phyloP scores from a whole-genome alignment of 1,140 invertebrate species.

The Drosophila saltans region DNA sequence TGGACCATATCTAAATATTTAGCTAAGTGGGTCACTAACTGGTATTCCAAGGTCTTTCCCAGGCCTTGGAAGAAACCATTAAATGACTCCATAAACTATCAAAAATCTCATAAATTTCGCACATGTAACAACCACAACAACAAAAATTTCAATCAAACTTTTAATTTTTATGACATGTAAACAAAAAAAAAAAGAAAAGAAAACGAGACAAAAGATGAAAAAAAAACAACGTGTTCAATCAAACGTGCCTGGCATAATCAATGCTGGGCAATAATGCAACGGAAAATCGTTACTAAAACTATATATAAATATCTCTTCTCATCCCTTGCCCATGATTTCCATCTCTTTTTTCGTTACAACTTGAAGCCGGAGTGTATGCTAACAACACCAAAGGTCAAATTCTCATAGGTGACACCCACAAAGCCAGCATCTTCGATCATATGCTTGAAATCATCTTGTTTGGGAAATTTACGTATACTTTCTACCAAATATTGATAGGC shows the following conservation, averaged over 20 bases:
- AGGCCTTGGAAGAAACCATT: slow-evolving; percentile 36
- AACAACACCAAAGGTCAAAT: slow-evolving; percentile 94
- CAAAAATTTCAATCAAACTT: slow-evolving; percentile 20
- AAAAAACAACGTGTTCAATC: slow-evolving; percentile 34
- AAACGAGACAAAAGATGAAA: neutral
- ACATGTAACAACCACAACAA: slow-evolving; percentile 42
- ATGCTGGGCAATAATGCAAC: neutral
- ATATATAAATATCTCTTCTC: neutral
- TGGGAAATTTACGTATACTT: slow-evolving; percentile 98
- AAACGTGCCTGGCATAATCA: slow-evolving; percentile 51
- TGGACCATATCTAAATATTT: slow-evolving; percentile 23
- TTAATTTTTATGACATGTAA: slow-evolving; percentile 32
- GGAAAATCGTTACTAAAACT: slow-evolving; percentile 15
- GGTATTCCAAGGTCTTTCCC: slow-evolving; percentile 59
- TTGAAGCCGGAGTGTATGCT: slow-evolving; percentile 98
- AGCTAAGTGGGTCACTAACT: slow-evolving; percentile 41
- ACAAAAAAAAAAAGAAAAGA: slow-evolving; percentile 9
- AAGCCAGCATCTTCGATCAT: slow-evolving; percentile 97
- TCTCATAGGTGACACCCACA: slow-evolving; percentile 92
- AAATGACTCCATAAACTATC: slow-evolving; percentile 5
- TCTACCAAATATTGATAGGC: slow-evolving; percentile 99
- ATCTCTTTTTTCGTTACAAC: slow-evolving; percentile 53
- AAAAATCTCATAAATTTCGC: slow-evolving; percentile 38
- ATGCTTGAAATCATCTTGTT: slow-evolving; percentile 93
- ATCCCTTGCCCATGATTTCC: neutral